Conservation (phyloP, 2,113 vertebrate genomes). For the Pachypanchax playfairii region DNA sequence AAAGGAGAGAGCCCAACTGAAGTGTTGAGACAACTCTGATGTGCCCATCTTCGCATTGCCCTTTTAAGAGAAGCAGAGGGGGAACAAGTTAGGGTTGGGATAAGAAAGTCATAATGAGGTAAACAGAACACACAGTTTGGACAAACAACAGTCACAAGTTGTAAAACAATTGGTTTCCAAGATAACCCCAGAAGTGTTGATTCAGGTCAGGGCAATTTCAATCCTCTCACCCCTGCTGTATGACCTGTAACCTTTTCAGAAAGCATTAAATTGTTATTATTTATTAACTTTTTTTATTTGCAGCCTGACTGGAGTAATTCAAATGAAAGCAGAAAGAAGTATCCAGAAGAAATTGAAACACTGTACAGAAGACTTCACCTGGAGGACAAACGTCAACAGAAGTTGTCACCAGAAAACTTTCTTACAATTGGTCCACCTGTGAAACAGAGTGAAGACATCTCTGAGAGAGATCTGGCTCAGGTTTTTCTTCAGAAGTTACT, state of each 20-base stretch:
- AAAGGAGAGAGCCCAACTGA: too few species aligned
- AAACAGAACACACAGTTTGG: too few species aligned
- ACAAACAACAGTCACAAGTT: too few species aligned
- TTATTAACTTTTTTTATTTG: not conserved
- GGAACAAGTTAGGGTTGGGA: too few species aligned
- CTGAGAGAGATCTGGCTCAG: conserved; percentile 64
- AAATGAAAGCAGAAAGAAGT: not conserved
- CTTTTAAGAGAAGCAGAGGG: too few species aligned
- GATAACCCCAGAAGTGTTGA: too few species aligned
- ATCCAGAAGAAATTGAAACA: conserved; percentile 2
- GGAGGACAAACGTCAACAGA: conserved; percentile 45
- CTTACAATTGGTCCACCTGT: conserved; percentile 55
- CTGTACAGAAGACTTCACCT: conserved; percentile 37
- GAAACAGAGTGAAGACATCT: conserved; percentile 5
- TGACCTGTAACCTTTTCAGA: not conserved
- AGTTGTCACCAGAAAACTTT: conserved; percentile 59
- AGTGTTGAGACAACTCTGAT: too few species aligned
- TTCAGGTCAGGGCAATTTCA: too few species aligned
- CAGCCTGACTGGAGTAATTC: not conserved
- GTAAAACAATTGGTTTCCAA: too few species aligned
- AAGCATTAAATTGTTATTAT: not conserved
- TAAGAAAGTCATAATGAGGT: too few species aligned
- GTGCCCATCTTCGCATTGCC: too few species aligned
- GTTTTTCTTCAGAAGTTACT: conserved; percentile 60
- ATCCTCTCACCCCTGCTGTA: too few species aligned